Conservation (phyloP, 2,113 vertebrate species). For the Syngnathoides biaculeatus region DNA sequence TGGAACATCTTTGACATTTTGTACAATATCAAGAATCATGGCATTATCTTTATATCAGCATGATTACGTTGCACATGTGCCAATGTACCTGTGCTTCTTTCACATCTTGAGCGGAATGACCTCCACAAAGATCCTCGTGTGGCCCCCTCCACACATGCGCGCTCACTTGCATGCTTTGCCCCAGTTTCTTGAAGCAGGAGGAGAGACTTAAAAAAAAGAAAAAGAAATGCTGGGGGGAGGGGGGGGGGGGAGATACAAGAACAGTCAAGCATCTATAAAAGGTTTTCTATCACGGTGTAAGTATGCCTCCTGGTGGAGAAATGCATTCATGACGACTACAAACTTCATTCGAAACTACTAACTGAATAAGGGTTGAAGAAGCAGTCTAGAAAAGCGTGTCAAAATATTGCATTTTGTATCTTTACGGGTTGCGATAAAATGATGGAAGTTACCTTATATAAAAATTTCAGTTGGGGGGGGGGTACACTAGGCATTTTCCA, state of each 20-base stretch:
- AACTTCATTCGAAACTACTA: too few relatives aligned
- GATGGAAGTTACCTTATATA: too few relatives aligned
- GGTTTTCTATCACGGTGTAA: constrained; percentile 44
- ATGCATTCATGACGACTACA: constrained; percentile 10
- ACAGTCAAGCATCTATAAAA: not conserved
- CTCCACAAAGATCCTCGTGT: constrained; percentile 69
- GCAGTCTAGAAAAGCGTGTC: too few relatives aligned
- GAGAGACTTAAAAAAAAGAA: not conserved
- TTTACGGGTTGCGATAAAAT: too few relatives aligned
- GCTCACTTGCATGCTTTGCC: constrained; percentile 54
- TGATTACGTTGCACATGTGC: too few relatives aligned
- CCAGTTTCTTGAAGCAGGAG: constrained; percentile 65
- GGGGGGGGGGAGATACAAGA: too few relatives aligned
- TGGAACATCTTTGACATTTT: not conserved
- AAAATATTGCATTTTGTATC: too few relatives aligned
- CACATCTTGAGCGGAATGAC: constrained; percentile 67
- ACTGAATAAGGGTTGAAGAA: too few relatives aligned
- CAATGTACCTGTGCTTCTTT: constrained; percentile 66
- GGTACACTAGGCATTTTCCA: too few relatives aligned
- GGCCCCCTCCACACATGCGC: constrained; percentile 67
- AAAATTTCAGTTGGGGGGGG: too few relatives aligned
- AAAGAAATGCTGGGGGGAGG: too few relatives aligned
- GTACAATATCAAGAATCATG: not conserved
- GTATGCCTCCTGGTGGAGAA: constrained; percentile 63
- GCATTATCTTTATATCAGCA: too few relatives aligned